These are phyloP conservation scores for Xestia ashworthii DNA, from an alignment of 2,888 invertebrate species.

Conservation along the genomic window DNA sequence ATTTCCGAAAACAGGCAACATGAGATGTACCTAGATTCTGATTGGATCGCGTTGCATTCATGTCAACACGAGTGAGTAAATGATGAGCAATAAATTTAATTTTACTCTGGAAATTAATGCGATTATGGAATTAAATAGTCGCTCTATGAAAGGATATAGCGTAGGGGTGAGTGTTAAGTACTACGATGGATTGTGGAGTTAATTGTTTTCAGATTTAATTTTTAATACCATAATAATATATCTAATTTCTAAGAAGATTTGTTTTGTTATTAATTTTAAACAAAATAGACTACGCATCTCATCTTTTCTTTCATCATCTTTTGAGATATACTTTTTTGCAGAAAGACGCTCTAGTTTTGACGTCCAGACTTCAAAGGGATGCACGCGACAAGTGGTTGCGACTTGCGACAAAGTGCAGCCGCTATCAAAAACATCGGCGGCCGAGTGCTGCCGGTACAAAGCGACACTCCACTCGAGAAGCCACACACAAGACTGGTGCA, in stretches of 20 bases:
- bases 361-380: slow-evolving; percentile 37
- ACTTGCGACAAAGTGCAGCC: slow-evolving; percentile 31
- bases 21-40: slow-evolving; percentile 14
- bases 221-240: not conserved
- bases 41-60: slow-evolving; percentile 27
- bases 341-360: slow-evolving; percentile 7
- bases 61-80: slow-evolving; percentile 15
- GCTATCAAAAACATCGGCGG: slow-evolving; percentile 51
- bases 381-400: slow-evolving; percentile 44
- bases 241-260: not conserved
- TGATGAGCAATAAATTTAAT: slow-evolving; percentile 13
- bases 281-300: not conserved
- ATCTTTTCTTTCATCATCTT: slow-evolving; percentile 1
- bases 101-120: slow-evolving; percentile 19
- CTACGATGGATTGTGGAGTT: not conserved
- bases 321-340: slow-evolving; percentile 10
- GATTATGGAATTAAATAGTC: not conserved
- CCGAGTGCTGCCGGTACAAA: slow-evolving; percentile 43
- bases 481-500: slow-evolving; percentile 23
- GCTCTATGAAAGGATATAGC: not conserved
- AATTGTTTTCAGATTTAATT: not conserved
- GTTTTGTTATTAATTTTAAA: not conserved
- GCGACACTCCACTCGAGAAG: slow-evolving; percentile 34
- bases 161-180: too few relatives aligned
- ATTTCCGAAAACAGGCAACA: slow-evolving; percentile 26